These are phyloP conservation scores for Sycophila texana DNA, from an alignment of 2,888 invertebrate species.

Conservation along the genomic window DNA sequence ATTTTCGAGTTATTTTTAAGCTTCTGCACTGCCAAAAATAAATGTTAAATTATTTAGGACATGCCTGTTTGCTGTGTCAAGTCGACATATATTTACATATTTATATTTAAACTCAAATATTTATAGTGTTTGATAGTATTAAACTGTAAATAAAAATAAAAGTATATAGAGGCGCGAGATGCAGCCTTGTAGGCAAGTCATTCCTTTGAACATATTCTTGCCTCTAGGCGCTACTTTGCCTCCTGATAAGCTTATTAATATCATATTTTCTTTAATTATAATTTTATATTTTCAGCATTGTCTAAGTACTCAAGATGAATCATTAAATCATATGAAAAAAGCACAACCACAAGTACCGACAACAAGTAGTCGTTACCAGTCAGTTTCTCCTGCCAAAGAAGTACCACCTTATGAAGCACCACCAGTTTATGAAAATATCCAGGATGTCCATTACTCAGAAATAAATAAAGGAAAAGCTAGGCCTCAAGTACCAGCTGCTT, in stretches of 20 bases:
- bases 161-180: no score
- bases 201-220: no score
- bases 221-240: no score
- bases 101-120: no score
- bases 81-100: slow-evolving; percentile 21
- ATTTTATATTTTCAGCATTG: slow-evolving; percentile 23
- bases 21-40: neutral
- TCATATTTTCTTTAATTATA: neutral
- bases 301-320: slow-evolving; percentile 37
- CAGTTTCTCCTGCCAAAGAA: slow-evolving; percentile 78
- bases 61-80: slow-evolving; percentile 1
- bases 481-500: slow-evolving; percentile 74
- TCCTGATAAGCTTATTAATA: neutral
- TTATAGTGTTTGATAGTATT: no score
- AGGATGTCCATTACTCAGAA: slow-evolving; percentile 76
- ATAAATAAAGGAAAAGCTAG: slow-evolving; percentile 72
- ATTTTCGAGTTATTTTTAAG: neutral
- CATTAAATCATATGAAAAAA: slow-evolving; percentile 78
- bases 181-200: no score
- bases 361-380: slow-evolving; percentile 78
- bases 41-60: slow-evolving; percentile 32
- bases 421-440: slow-evolving; percentile 81
- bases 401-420: slow-evolving; percentile 78
- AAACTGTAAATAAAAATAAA: no score
- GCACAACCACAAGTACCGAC: slow-evolving; percentile 90